These are phyloP conservation scores for Salpingus planirostris DNA, from an alignment of 2,888 invertebrate genomes.

Conservation along the genomic window DNA sequence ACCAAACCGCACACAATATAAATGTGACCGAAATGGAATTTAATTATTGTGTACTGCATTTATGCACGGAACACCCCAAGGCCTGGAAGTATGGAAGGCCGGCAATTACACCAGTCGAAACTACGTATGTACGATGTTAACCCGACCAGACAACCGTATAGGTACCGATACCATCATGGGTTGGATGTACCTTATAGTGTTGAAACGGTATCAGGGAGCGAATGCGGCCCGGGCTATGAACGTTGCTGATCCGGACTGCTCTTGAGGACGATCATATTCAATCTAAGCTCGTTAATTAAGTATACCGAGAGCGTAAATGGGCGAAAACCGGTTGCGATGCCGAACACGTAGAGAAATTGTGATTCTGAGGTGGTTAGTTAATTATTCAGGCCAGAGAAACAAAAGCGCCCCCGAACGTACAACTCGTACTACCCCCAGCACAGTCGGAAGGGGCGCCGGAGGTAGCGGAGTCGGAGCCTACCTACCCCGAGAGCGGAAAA, in stretches of 20 bases:
- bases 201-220: slow-evolving; percentile 11
- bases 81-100: slow-evolving; percentile 14
- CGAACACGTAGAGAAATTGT: slow-evolving; percentile 40
- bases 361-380: slow-evolving; percentile 40
- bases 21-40: slow-evolving; percentile 41
- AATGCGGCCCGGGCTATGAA: slow-evolving; percentile 25
- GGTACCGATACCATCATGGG: too few relatives aligned
- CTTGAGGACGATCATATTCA: slow-evolving; percentile 22
- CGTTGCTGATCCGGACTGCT: slow-evolving; percentile 16
- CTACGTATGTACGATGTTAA: too few relatives aligned
- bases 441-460: too few relatives aligned
- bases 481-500: too few relatives aligned
- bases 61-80: slow-evolving; percentile 32
- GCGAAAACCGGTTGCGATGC: slow-evolving; percentile 34
- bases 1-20: slow-evolving; percentile 38
- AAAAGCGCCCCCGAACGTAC: slow-evolving; percentile 30
- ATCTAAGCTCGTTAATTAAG: slow-evolving; percentile 28
- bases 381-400: slow-evolving; percentile 35
- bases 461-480: too few relatives aligned
- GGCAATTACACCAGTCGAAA: too few relatives aligned
- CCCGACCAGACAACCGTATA: too few relatives aligned
- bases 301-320: slow-evolving; percentile 26
- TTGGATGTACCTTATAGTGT: too few relatives aligned
- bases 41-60: slow-evolving; percentile 42
- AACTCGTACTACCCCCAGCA: too few relatives aligned